Percentiles rank a stretch among this genome's conserved stretches.
phyloP scores from a whole-genome alignment of 2,797 vertebrate species.

The Nyctalus aviator region DNA sequence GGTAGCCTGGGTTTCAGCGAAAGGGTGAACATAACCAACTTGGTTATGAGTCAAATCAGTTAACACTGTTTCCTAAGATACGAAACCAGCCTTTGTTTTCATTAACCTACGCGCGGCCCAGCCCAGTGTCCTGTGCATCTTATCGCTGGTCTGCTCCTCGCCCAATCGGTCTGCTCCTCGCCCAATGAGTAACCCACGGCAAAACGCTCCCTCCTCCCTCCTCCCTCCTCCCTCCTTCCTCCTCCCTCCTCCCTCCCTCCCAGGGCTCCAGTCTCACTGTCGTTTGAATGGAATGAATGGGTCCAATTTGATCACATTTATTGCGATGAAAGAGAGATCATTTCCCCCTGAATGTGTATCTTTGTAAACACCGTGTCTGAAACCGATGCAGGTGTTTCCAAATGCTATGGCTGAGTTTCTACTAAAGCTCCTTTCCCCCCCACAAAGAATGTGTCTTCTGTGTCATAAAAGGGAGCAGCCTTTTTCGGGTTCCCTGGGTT shows the following conservation, averaged over 20 bases:
- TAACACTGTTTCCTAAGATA: not conserved
- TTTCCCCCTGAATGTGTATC: not conserved
- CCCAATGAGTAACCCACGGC: not conserved
- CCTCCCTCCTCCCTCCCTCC: too few relatives aligned
- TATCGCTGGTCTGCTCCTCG: not conserved
- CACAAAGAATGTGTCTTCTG: not conserved
- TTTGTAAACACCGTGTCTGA: not conserved
- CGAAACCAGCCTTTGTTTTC: slow-evolving; percentile 25
- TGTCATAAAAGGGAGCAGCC: not conserved
- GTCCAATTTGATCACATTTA: not conserved
- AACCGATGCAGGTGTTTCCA: not conserved
- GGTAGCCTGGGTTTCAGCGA: not conserved
- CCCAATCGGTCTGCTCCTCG: not conserved
- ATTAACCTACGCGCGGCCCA: not conserved
- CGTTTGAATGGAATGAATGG: not conserved
- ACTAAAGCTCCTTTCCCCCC: not conserved
- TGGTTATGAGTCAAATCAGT: not conserved
- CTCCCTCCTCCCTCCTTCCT: too few relatives aligned
- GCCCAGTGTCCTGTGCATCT: rapidly evolving
- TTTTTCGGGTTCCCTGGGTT: not conserved
- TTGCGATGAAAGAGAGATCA: not conserved
- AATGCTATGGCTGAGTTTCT: not conserved
- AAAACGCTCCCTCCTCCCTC: rapidly evolving
- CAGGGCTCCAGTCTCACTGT: not conserved
- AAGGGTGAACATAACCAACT: not conserved